A percentile compares a stretch with the other conserved stretches of the same genome.
phyloP scores from a whole-genome alignment of 2,113 vertebrate genomes.

The Pygathrix nemaeus region DNA sequence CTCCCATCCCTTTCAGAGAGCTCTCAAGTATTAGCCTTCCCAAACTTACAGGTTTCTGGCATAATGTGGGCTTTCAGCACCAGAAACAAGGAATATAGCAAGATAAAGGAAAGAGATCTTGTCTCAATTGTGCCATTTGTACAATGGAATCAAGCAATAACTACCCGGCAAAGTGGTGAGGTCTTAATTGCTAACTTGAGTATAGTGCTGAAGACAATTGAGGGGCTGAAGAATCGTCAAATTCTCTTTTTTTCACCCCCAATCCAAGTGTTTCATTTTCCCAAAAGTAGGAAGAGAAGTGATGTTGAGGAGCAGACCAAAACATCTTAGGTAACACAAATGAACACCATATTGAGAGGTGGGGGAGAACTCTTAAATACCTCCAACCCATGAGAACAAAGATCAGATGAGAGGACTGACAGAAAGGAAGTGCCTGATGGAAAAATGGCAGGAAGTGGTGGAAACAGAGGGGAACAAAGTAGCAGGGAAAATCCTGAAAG shows the following conservation, averaged over 20 bases:
- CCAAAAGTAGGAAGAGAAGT: neutral
- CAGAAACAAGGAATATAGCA: neutral
- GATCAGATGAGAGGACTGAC: neutral
- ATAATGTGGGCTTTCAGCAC: neutral
- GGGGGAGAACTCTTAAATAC: too few relatives aligned
- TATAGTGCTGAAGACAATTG: neutral
- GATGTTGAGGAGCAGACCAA: neutral
- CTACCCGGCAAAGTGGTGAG: neutral
- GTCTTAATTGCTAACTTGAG: neutral
- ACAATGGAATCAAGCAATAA: neutral
- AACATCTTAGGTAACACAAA: neutral
- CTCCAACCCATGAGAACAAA: neutral
- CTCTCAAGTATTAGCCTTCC: neutral
- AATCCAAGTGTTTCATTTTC: neutral
- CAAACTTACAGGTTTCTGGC: neutral
- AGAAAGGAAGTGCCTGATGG: neutral
- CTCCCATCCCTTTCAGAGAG: neutral
- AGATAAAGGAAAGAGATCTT: neutral
- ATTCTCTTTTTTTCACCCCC: neutral
- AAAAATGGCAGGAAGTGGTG: neutral
- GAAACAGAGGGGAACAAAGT: neutral
- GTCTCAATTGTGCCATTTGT: neutral
- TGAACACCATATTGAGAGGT: neutral
- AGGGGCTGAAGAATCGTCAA: neutral
- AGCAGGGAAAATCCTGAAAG: neutral